Percentiles rank a stretch among this genome's conserved stretches.
Evolutionary conservation across 2,797 vertebrate species (phyloP).

Genomic region (Jordanella pulchra): DNA sequence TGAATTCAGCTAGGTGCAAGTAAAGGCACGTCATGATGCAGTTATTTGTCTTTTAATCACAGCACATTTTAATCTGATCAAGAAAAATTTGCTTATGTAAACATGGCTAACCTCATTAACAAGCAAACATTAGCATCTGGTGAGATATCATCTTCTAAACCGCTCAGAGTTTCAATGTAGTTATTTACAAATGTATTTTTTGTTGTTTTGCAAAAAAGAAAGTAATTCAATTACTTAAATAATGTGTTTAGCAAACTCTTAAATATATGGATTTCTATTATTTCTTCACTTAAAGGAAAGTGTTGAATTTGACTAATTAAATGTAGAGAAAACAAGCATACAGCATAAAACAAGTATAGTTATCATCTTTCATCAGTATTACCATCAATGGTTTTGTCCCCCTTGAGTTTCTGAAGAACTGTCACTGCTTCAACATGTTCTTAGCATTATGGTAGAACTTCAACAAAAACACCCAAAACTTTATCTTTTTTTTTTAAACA

Average conservation of each 20-base stretch:
- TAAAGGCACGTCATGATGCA: too few relatives aligned
- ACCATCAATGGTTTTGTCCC: background rate
- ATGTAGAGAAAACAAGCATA: background rate
- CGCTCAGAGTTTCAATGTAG: too few relatives aligned
- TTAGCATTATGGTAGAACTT: background rate
- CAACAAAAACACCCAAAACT: background rate
- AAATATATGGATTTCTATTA: background rate
- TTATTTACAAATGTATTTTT: too few relatives aligned
- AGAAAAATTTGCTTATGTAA: too few relatives aligned
- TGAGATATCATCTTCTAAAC: too few relatives aligned
- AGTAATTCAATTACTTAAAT: background rate
- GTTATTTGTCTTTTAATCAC: too few relatives aligned
- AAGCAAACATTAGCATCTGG: too few relatives aligned
- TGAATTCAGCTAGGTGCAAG: too few relatives aligned
- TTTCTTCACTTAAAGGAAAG: background rate
- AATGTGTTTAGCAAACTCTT: background rate
- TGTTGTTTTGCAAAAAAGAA: too few relatives aligned
- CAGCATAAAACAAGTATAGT: background rate
- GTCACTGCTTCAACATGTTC: background rate
- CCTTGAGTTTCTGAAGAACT: background rate
- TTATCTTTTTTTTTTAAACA: background rate
- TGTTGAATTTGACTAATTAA: background rate
- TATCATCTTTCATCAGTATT: background rate
- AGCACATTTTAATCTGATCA: too few relatives aligned
- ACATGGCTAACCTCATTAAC: too few relatives aligned